phyloP scores from a whole-genome alignment of 2,113 vertebrate genomes.

The Bostrychus sinensis region DNA sequence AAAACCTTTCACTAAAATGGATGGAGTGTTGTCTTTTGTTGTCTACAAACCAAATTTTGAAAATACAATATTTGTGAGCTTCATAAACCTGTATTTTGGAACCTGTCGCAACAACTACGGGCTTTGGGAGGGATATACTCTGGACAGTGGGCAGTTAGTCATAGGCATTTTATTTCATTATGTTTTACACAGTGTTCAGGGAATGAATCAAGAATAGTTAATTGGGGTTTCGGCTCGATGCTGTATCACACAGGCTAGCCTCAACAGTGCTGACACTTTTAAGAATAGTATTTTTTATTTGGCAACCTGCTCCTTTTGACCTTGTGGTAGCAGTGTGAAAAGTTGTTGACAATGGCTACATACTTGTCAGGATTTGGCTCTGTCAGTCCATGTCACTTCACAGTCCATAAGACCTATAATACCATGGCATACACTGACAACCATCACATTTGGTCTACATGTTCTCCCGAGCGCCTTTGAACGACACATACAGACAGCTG shows the following conservation, averaged over 20 bases:
- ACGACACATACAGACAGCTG: conserved; percentile 10
- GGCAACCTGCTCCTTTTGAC: background rate
- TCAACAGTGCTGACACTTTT: too few species aligned
- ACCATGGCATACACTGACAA: background rate
- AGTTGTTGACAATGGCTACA: background rate
- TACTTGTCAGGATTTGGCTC: background rate
- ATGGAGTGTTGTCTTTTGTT: too few species aligned
- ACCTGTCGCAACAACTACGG: background rate
- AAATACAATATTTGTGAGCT: too few species aligned
- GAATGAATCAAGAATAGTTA: too few species aligned
- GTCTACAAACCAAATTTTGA: too few species aligned
- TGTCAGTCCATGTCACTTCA: background rate
- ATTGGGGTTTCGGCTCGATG: background rate
- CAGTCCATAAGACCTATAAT: background rate
- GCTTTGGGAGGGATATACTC: too few species aligned
- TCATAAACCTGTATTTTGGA: background rate
- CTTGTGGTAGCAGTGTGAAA: background rate
- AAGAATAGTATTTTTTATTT: background rate
- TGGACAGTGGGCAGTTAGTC: background rate
- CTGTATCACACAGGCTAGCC: background rate
- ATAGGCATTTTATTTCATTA: background rate
- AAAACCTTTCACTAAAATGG: background rate
- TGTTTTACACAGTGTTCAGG: too few species aligned
- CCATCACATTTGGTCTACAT: background rate
- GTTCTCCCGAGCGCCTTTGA: conserved; percentile 3